phyloP scores from a whole-genome alignment of 2,797 vertebrate species.

The Taenioides sp. region DNA sequence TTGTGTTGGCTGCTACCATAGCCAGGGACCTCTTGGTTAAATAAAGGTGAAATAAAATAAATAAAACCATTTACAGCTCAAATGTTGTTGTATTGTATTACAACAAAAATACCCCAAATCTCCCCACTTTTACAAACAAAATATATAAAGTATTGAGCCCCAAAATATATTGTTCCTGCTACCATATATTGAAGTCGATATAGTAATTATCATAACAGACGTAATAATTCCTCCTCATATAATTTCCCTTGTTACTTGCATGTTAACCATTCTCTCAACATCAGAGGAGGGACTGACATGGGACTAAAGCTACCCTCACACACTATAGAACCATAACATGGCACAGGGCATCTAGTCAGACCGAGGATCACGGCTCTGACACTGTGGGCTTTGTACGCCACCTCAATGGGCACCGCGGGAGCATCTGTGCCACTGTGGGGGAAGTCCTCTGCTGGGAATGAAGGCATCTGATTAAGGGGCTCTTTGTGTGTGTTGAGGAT shows the following conservation, averaged over 20 bases:
- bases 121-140: too few species aligned
- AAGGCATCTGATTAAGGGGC: conserved; percentile 80
- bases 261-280: neutral
- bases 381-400: conserved; percentile 77
- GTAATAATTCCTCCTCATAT: neutral
- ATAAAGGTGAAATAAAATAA: too few species aligned
- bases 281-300: conserved; percentile 36
- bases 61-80: too few species aligned
- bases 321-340: conserved; percentile 23
- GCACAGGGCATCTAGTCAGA: conserved; percentile 57
- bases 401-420: conserved; percentile 78
- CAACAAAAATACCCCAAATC: too few species aligned
- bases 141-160: too few species aligned
- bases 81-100: too few species aligned
- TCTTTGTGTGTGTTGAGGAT: conserved; percentile 78
- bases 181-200: too few species aligned
- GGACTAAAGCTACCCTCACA: conserved; percentile 52
- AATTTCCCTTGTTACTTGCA: neutral
- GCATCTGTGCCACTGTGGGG: conserved; percentile 73
- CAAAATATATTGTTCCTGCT: too few species aligned
- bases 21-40: too few species aligned
- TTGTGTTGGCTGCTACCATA: too few species aligned
- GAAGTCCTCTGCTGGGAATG: conserved; percentile 76
- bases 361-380: conserved; percentile 73
- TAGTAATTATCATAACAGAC: too few species aligned